Base-by-base conservation (phyloP, 1,140 invertebrate genomes). In the Trachymyrmex septentrionalis region DNA sequence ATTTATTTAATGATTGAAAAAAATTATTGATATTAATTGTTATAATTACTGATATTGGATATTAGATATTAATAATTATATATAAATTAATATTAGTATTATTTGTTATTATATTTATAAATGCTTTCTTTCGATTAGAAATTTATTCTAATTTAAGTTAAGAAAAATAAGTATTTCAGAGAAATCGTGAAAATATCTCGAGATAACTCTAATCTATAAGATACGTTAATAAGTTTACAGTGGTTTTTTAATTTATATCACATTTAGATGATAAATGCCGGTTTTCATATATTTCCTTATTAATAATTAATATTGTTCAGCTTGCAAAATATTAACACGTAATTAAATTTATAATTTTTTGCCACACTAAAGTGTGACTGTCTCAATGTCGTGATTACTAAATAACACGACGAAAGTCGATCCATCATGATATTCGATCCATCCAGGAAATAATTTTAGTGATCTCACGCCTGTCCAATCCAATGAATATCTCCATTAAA, bases 391-490 rank as follows among this genome's bases (percentile, higher is more conserved):
- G 61, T 59, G 80, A 59, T 61, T 30, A 61, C 14, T 19, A 84
- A 84, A 75, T 48, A 61, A 73, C 72, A 73, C 21, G 57, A 48
- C 59, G 12, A 50, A 63, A 64, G 59, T 44, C 77, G 75, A 90
- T 87, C 76, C 57, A 90, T 88, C 86, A 87, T 87, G 80, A 87
- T 77, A 81, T 55, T 85, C 71, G 53, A 87, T 90, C 86, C 85
- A 81, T 85, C 71, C 44, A 66, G n/a, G 69, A 53, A 85, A 90
- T 86, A 82, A 88, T 90, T 88, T 86, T 67, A 63, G 85, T 21
- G 72, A 81, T 80, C 67, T 90, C 66, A 67, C 61, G n/a, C 73
- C 87, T 16, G 53, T 57, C 64, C 76, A 90, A 89, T 89, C 50
- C 72, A 63, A 61, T 73, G 76, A 86, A 86, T 87, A 81, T 87